Evolutionary conservation across 2,888 invertebrate species (phyloP).

Genomic region (Scaptomyza flava): DNA sequence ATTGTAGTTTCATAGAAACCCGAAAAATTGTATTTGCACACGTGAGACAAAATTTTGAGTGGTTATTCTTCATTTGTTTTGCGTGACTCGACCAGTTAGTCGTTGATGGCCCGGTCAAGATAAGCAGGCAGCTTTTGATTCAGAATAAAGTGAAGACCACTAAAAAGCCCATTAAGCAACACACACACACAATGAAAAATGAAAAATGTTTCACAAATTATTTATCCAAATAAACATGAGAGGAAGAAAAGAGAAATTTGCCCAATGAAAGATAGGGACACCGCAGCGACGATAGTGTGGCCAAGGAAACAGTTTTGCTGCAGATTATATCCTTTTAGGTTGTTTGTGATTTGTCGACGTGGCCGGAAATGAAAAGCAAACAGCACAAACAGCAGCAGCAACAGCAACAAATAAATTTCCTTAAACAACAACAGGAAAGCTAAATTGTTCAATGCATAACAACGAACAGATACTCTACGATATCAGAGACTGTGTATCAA

Average conservation of each 20-base stretch:
- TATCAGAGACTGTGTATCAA: neutral
- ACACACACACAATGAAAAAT: conserved; percentile 47
- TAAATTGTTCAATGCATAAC: neutral
- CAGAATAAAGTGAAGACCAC: conserved; percentile 49
- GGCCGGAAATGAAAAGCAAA: conserved; percentile 77
- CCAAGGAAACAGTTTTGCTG: conserved; percentile 67
- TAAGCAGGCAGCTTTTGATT: conserved; percentile 31
- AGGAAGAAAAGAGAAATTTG: conserved; percentile 5
- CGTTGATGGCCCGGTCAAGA: conserved; percentile 43
- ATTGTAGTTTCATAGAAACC: neutral
- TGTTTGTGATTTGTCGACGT: conserved; percentile 77
- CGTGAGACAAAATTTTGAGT: conserved; percentile 17
- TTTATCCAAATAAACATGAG: conserved; percentile 72
- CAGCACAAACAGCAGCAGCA: conserved; percentile 39
- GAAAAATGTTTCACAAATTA: conserved; percentile 74
- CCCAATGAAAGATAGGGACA: conserved; percentile 4
- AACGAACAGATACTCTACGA: conserved; percentile 21
- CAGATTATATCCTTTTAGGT: conserved; percentile 75
- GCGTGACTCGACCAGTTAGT: conserved; percentile 15
- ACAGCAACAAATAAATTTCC: conserved; percentile 56
- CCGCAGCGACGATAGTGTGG: conserved; percentile 44
- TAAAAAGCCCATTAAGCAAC: conserved; percentile 66
- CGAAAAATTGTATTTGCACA: conserved; percentile 26
- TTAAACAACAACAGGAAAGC: conserved; percentile 56
- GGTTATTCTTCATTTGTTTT: conserved; percentile 12